A percentile compares a stretch with the other conserved stretches of the same genome.
Conservation (phyloP, 2,888 invertebrate species). For the Maniola hyperantus region DNA sequence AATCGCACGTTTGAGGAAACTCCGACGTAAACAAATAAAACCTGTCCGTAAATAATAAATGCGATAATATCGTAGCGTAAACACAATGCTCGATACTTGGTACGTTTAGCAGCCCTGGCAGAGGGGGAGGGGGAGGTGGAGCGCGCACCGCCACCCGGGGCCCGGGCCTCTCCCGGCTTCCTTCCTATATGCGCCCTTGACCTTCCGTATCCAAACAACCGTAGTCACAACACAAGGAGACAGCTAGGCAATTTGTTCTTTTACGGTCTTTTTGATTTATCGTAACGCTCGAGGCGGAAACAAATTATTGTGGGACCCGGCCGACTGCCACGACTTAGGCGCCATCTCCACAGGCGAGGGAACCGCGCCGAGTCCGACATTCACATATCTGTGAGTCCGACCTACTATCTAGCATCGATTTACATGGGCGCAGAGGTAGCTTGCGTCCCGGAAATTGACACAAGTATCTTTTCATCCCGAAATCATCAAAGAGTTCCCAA, state of each 20-base stretch:
- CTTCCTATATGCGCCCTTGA: conserved; percentile 68
- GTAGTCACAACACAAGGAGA: conserved; percentile 72
- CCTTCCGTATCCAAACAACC: conserved; percentile 79
- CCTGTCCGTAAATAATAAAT: conserved; percentile 7
- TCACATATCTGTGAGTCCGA: too few relatives aligned
- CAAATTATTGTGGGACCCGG: too few relatives aligned
- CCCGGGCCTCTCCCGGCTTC: conserved; percentile 46
- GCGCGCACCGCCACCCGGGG: conserved; percentile 40
- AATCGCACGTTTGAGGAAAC: not conserved
- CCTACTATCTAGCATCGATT: too few relatives aligned
- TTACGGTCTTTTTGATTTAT: conserved; percentile 37
- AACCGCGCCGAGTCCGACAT: too few relatives aligned
- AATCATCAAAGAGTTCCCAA: too few relatives aligned
- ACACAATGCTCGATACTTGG: not conserved
- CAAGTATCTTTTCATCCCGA: too few relatives aligned
- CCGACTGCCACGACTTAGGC: too few relatives aligned
- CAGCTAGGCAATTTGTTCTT: conserved; percentile 53
- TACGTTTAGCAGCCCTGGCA: conserved; percentile 10
- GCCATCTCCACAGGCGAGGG: too few relatives aligned
- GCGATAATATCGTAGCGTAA: not conserved
- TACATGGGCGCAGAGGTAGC: too few relatives aligned
- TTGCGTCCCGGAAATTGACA: too few relatives aligned
- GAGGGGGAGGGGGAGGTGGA: conserved; percentile 5
- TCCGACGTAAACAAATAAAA: not conserved
- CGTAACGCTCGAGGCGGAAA: too few relatives aligned